phyloP scores from a whole-genome alignment of 2,888 invertebrate genomes.

The Hemicrepidius hirtus region DNA sequence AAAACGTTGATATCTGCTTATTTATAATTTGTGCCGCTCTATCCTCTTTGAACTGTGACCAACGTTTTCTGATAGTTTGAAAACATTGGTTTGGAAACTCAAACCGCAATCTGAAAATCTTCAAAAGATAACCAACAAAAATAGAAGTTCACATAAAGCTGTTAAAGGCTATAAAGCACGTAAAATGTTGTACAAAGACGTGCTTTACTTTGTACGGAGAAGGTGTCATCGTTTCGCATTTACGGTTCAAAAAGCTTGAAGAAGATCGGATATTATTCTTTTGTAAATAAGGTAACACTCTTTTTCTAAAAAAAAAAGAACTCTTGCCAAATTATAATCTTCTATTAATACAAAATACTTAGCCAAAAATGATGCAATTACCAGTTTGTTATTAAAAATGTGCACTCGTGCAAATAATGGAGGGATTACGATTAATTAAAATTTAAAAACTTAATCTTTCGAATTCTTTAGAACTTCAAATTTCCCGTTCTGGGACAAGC shows the following conservation, averaged over 20 bases:
- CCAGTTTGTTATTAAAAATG: background rate
- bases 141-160: background rate
- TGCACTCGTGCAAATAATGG: background rate
- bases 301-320: background rate
- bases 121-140: background rate
- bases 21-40: too few species aligned
- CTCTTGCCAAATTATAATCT: too few species aligned
- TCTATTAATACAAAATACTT: too few species aligned
- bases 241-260: background rate
- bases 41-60: too few species aligned
- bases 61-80: too few species aligned
- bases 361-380: too few species aligned
- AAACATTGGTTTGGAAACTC: too few species aligned
- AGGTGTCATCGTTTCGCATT: conserved; percentile 9
- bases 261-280: conserved; percentile 7
- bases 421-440: conserved; percentile 6
- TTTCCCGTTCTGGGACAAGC: background rate
- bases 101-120: background rate
- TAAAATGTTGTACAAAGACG: conserved; percentile 4
- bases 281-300: conserved; percentile 5
- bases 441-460: conserved; percentile 7
- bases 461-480: background rate
- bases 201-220: background rate
- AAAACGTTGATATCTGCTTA: too few species aligned
- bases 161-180: background rate